Conservation (phyloP, 2,113 vertebrate species). For the Machaerirhynchus nigripectus region DNA sequence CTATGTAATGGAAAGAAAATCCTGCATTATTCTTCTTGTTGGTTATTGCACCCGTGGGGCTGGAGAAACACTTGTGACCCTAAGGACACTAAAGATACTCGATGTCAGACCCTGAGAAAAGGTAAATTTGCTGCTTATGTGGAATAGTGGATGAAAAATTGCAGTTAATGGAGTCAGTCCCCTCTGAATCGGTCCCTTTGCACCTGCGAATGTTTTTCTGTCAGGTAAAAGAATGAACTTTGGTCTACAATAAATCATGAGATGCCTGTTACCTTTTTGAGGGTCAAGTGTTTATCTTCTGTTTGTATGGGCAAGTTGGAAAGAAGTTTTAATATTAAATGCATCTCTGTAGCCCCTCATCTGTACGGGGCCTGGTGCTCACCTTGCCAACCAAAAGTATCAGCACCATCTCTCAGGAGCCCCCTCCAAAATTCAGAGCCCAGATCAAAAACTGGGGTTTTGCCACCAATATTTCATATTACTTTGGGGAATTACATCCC, state of each 20-base stretch:
- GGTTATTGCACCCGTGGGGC: accelerated
- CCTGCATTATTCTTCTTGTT: not conserved
- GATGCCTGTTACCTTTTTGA: not conserved
- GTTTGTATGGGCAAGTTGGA: not conserved
- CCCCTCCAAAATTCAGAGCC: not conserved
- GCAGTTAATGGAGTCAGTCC: not conserved
- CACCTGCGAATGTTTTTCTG: not conserved
- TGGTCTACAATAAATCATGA: not conserved
- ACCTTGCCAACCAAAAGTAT: not conserved
- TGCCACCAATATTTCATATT: not conserved
- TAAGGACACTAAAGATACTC: not conserved
- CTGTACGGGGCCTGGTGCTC: not conserved
- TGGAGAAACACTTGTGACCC: not conserved
- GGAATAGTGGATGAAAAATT: not conserved
- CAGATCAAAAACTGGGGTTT: not conserved
- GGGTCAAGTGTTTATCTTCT: not conserved
- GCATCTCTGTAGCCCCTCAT: not conserved
- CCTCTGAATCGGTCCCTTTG: not conserved
- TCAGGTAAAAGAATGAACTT: not conserved
- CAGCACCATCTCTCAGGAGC: not conserved
- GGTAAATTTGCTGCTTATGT: not conserved
- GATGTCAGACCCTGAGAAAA: accelerated
- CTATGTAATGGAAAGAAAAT: not conserved
- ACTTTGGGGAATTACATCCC: not conserved
- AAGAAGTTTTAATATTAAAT: not conserved